A percentile compares a stretch with the other conserved stretches of the same genome.
These are phyloP conservation scores for Scolanthus callimorphus DNA, from an alignment of 92 coral and sea anemone species.

Conservation along the genomic window DNA sequence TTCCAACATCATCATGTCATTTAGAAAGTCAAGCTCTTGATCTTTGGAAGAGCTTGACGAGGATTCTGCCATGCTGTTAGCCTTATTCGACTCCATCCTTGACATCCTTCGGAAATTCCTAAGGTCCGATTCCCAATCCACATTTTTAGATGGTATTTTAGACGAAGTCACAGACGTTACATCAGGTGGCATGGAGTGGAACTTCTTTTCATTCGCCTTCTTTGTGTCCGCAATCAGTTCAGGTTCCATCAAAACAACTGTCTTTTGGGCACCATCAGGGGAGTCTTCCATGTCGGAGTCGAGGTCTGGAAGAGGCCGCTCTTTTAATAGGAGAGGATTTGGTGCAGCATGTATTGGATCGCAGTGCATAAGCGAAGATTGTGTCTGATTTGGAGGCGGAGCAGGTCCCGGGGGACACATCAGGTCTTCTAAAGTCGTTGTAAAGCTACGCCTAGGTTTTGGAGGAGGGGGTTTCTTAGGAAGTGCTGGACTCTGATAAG, in stretches of 20 bases:
- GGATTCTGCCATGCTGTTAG: constrained; percentile 29
- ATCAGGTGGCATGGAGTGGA: neutral
- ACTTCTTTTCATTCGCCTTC: neutral
- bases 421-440: neutral
- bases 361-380: neutral
- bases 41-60: constrained; percentile 41
- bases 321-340: no score
- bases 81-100: constrained; percentile 7
- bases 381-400: neutral
- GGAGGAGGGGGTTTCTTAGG: neutral
- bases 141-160: neutral
- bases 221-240: constrained; percentile 1
- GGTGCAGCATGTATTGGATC: neutral
- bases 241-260: neutral
- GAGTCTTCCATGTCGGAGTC: neutral
- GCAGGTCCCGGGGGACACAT: neutral
- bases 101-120: constrained; percentile 32
- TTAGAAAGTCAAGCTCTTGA: constrained; percentile 53
- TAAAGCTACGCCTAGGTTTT: neutral
- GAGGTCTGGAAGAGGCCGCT: no score
- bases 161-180: neutral
- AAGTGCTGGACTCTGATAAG: neutral
- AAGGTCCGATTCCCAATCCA: constrained; percentile 25
- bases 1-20: constrained; percentile 52
- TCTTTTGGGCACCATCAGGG: neutral